Conservation (phyloP, 2,797 vertebrate genomes). For the Podarcis lilfordi region DNA sequence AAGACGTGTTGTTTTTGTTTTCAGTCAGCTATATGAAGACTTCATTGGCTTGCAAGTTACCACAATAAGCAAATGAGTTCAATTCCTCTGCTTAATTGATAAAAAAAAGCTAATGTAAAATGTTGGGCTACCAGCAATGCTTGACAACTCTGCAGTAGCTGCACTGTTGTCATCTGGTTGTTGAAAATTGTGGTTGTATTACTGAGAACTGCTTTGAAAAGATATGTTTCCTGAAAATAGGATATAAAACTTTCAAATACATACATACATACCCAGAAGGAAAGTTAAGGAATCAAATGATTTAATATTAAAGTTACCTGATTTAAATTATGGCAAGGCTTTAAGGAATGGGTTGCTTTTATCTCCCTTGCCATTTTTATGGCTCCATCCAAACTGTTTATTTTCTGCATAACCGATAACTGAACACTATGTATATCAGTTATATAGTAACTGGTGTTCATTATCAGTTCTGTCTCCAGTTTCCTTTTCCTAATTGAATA, state of each 20-base stretch:
- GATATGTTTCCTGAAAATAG: too few relatives aligned
- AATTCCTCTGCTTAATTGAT: not conserved
- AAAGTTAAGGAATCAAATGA: not conserved
- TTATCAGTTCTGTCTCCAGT: slow-evolving; percentile 66
- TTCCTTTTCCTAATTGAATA: slow-evolving; percentile 73
- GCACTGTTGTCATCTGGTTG: not conserved
- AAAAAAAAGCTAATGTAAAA: not conserved
- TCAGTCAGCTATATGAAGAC: not conserved
- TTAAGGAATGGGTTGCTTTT: slow-evolving; percentile 59
- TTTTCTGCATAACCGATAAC: slow-evolving; percentile 73
- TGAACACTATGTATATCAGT: slow-evolving; percentile 65
- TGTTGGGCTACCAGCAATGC: not conserved
- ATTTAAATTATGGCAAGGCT: slow-evolving; percentile 60
- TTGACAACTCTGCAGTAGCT: not conserved
- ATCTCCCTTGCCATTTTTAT: slow-evolving; percentile 73
- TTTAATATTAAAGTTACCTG: slow-evolving; percentile 67
- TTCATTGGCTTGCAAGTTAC: not conserved
- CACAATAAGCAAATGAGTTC: not conserved
- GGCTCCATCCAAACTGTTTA: slow-evolving; percentile 64
- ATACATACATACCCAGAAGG: not conserved
- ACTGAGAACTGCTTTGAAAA: not conserved
- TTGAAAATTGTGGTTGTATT: not conserved
- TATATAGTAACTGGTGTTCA: slow-evolving; percentile 60
- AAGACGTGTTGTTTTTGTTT: not conserved
- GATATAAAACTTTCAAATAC: too few relatives aligned